These are phyloP conservation scores for Hipparchia sbordonii DNA, from an alignment of 2,888 invertebrate species.

Conservation along the genomic window DNA sequence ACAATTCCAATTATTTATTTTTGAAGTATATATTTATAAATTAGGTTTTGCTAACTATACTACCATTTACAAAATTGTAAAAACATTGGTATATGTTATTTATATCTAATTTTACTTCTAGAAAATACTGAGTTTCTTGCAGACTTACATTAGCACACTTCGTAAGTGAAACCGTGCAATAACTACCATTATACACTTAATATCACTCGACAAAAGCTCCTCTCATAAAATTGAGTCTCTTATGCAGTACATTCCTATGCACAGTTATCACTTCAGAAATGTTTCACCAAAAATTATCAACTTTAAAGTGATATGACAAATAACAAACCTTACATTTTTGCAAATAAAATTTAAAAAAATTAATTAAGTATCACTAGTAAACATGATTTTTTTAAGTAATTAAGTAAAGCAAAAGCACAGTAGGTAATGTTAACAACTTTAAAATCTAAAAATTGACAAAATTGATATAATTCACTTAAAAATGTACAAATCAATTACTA, in stretches of 20 bases:
- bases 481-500: conserved; percentile 58
- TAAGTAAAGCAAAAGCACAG: conserved; percentile 60
- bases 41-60: conserved; percentile 74
- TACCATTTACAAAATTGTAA: conserved; percentile 76
- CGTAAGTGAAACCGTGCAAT: conserved; percentile 73
- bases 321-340: conserved; percentile 31
- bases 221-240: conserved; percentile 57
- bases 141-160: conserved; percentile 69
- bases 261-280: conserved; percentile 70
- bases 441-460: conserved; percentile 82
- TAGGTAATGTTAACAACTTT: conserved; percentile 60
- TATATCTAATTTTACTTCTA: conserved; percentile 73
- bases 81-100: conserved; percentile 67
- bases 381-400: conserved; percentile 34
- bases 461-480: conserved; percentile 81
- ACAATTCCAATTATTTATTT: conserved; percentile 57
- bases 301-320: conserved; percentile 29
- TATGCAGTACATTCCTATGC: conserved; percentile 64
- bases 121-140: conserved; percentile 73
- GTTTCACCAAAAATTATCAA: conserved; percentile 37
- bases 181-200: conserved; percentile 60
- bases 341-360: conserved; percentile 35
- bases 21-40: conserved; percentile 51
- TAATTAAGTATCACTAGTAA: conserved; percentile 35
- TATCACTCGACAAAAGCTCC: conserved; percentile 73